phyloP scores from a whole-genome alignment of 2,113 vertebrate genomes.

The Rhinoderma darwinii region DNA sequence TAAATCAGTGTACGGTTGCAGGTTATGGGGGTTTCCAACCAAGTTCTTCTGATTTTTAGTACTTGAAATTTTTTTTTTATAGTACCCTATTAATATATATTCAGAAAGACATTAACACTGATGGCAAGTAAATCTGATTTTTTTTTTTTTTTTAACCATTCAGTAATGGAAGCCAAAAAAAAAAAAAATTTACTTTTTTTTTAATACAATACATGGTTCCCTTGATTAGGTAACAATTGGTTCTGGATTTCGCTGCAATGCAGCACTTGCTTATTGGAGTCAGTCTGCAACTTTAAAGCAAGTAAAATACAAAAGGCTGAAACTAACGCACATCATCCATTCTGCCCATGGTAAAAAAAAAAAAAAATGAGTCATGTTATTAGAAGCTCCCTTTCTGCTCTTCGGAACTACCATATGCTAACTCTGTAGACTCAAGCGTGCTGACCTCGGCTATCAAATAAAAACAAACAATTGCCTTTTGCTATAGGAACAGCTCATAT shows the following conservation, averaged over 20 bases:
- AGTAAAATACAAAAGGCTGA: background rate
- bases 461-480: slow-evolving; percentile 16
- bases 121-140: no score
- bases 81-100: no score
- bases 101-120: no score
- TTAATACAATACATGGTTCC: background rate
- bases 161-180: no score
- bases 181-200: no score
- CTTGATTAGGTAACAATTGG: background rate
- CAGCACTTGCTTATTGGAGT: slow-evolving; percentile 9
- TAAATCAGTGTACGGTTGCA: no score
- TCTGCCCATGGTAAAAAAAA: background rate
- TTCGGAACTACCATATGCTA: background rate
- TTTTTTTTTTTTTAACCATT: no score
- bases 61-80: no score
- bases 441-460: background rate
- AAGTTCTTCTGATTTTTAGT: no score
- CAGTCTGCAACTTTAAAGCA: background rate
- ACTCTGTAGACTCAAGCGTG: background rate
- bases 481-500: slow-evolving; percentile 7
- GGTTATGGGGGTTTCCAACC: no score
- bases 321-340: background rate
- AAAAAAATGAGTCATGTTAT: background rate
- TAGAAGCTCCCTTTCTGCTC: background rate
- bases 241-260: slow-evolving; percentile 2